Evolutionary conservation across 2,113 vertebrate species (phyloP).

Genomic region (Megaceryle torquata): DNA sequence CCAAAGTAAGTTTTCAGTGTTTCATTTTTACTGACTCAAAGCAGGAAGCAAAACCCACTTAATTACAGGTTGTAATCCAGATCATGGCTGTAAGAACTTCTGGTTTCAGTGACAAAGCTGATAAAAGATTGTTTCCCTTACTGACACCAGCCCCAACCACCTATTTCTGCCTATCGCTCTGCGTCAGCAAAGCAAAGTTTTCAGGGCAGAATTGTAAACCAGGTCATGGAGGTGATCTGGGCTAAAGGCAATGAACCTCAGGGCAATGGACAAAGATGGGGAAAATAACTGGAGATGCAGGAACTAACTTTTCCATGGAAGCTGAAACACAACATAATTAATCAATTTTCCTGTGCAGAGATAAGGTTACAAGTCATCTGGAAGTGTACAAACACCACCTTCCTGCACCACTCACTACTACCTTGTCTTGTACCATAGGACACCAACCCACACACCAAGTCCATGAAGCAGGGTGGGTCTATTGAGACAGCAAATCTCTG

Average conservation of each 20-base stretch:
- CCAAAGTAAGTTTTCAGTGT: background rate
- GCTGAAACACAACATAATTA: background rate
- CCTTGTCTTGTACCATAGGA: background rate
- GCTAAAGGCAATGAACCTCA: background rate
- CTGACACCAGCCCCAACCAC: background rate
- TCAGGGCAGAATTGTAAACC: background rate
- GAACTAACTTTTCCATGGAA: background rate
- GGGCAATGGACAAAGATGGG: background rate
- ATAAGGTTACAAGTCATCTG: background rate
- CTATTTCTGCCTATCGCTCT: background rate
- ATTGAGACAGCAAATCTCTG: background rate
- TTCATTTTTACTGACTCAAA: conserved; percentile 6
- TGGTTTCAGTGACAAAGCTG: background rate
- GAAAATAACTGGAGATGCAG: background rate
- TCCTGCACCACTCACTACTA: background rate
- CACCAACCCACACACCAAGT: background rate
- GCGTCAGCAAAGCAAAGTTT: background rate
- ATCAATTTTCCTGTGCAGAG: background rate
- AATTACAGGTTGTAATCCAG: background rate
- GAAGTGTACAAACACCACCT: background rate
- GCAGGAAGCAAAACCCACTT: background rate
- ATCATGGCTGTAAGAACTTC: background rate
- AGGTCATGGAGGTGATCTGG: background rate
- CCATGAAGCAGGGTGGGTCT: background rate
- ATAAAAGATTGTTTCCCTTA: background rate